phyloP scores from a whole-genome alignment of 2,888 invertebrate species.

The Dascillus cervinus region DNA sequence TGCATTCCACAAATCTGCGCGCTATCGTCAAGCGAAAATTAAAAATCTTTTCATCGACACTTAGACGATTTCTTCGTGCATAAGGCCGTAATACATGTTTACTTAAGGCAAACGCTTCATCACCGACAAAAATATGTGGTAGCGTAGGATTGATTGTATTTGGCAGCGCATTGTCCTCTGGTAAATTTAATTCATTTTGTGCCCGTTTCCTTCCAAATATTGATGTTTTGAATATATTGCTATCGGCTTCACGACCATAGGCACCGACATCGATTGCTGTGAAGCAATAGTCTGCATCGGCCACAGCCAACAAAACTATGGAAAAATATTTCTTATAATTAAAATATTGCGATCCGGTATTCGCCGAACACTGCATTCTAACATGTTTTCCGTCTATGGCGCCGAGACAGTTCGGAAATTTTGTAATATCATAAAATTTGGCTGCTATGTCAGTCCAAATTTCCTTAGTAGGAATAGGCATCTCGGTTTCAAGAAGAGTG shows the following conservation, averaged over 20 bases:
- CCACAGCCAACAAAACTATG: no score
- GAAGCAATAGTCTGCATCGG: constrained; percentile 28
- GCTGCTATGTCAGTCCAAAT: background rate
- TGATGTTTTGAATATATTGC: constrained; percentile 15
- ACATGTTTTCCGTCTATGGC: constrained; percentile 5
- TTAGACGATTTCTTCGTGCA: constrained; percentile 2
- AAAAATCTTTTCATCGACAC: constrained; percentile 2
- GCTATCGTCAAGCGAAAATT: constrained; percentile 5
- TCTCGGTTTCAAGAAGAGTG: background rate
- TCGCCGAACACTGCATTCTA: background rate
- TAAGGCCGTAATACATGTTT: constrained; percentile 5
- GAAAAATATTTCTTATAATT: constrained; percentile 17
- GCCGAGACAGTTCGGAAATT: constrained; percentile 2
- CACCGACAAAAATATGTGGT: constrained; percentile 18
- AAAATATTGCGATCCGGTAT: constrained; percentile 2
- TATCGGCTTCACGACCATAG: constrained; percentile 25
- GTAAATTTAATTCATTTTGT: constrained; percentile 5
- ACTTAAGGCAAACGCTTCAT: constrained; percentile 18
- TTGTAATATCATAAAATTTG: background rate
- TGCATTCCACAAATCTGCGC: constrained; percentile 5
- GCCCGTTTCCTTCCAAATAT: background rate
- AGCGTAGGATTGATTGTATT: constrained; percentile 18
- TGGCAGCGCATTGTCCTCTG: constrained; percentile 21
- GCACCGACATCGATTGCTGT: constrained; percentile 24
- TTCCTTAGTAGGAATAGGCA: constrained; percentile 4